Conservation (phyloP, 23 tunicate species). For the Oikopleura dioica region DNA sequence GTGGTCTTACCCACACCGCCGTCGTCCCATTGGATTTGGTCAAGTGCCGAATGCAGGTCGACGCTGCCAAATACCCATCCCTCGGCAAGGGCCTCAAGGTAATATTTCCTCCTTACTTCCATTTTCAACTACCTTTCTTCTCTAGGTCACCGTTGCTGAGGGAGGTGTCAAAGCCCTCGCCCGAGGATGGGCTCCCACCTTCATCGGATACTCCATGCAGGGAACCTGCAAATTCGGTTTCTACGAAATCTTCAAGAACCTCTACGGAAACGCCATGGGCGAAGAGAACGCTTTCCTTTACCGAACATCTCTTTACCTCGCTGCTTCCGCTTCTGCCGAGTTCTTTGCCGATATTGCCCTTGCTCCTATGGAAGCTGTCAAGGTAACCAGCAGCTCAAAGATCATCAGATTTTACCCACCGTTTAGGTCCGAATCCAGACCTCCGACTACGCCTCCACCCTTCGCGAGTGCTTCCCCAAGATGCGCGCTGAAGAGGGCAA, state of each 20-base stretch:
- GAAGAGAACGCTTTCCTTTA: constrained; percentile 73
- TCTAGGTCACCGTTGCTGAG: constrained; percentile 55
- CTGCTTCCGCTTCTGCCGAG: constrained; percentile 94
- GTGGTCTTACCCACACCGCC: constrained; percentile 96
- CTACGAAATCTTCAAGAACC: constrained; percentile 80
- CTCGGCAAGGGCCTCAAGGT: neutral
- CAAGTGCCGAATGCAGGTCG: constrained; percentile 90
- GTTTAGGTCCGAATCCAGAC: constrained; percentile 47
- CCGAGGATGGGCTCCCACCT: constrained; percentile 93
- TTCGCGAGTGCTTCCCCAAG: constrained; percentile 93
- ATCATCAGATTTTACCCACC: too few species aligned
- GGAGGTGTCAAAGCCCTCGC: constrained; percentile 73
- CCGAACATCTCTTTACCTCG: constrained; percentile 70
- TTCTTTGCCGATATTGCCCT: constrained; percentile 98
- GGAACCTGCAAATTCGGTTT: constrained; percentile 98
- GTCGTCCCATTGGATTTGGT: constrained; percentile 91
- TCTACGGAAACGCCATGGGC: constrained; percentile 50
- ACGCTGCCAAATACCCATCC: neutral
- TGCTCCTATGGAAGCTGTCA: constrained; percentile 93
- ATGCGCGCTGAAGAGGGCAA: constrained; percentile 77
- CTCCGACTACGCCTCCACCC: constrained; percentile 70
- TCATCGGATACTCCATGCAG: constrained; percentile 97
- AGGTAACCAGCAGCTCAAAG: constrained; percentile 31
- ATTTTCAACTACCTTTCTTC: neutral
- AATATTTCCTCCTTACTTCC: neutral